These are phyloP conservation scores for Bradypus variegatus DNA, from an alignment of 2,797 vertebrate species.

Conservation along the genomic window DNA sequence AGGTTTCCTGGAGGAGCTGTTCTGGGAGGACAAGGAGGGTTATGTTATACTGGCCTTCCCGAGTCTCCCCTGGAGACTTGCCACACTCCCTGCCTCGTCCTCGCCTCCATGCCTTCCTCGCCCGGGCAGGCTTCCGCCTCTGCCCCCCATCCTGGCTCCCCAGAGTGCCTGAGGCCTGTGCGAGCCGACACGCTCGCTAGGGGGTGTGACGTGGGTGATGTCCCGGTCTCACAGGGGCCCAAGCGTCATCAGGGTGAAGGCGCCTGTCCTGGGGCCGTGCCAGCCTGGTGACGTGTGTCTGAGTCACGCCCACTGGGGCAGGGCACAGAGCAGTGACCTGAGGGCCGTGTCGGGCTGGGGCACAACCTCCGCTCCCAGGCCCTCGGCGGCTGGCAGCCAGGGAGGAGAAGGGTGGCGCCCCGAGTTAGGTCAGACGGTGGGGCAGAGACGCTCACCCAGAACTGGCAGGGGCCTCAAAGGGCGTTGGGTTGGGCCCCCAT, in stretches of 20 bases:
- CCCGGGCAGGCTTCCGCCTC: neutral
- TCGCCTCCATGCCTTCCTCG: neutral
- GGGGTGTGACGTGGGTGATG: neutral
- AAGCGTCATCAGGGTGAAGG: neutral
- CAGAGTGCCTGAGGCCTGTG: accelerated
- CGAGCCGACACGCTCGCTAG: accelerated
- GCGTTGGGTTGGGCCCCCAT: neutral
- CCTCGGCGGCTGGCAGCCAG: neutral
- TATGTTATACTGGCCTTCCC: neutral
- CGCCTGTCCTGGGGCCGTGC: neutral
- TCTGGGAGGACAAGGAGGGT: neutral
- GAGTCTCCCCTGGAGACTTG: neutral
- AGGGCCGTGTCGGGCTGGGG: neutral
- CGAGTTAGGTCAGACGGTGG: neutral
- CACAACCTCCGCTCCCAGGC: neutral
- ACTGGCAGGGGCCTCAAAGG: neutral
- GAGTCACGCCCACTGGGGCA: neutral
- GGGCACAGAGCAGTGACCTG: neutral
- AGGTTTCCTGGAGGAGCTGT: neutral
- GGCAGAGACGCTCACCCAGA: neutral
- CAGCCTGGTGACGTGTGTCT: accelerated
- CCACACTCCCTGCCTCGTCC: accelerated
- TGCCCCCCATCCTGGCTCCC: neutral
- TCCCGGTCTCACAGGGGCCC: neutral
- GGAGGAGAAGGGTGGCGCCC: too few species aligned